Evolutionary conservation across 2,113 vertebrate species (phyloP), one percentile per base, ranked within the genome.

Genomic region (Ageneiosus marmoratus): DNA sequence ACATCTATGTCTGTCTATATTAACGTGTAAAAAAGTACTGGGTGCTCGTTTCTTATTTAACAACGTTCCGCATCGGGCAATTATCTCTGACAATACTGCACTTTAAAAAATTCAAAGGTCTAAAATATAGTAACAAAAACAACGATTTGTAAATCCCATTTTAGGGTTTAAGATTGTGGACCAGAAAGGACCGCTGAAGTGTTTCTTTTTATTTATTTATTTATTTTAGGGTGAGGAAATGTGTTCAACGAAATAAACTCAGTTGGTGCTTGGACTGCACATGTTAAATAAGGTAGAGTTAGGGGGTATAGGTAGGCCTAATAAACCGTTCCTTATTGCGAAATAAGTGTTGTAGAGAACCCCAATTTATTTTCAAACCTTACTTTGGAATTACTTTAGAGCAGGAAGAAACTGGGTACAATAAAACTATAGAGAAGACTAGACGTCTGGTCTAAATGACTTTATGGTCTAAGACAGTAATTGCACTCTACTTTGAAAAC

Each of bases 361-460:
- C 90, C 91, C 89, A 95, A 95, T 96, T 95, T 93, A 94, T 94
- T 92, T 94, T 95, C 87, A 90, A 91, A 92, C 90, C 89, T 94
- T 93, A 94, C 96, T 94, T 92, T 95, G 94, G 90, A 94, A 95
- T 95, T 93, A 92, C 95, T 97, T 97, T 96, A 97, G 95, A 96
- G 95, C 98, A 97, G 98, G 98, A 99, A 98, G 97, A 95, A 92
- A 87, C 89, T 79, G 84, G 94, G 94, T 95, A 94, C 95, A 96
- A 99, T 99, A 99, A 99, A 99, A 92, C 95, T 90, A 97, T 97
- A 95, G 91, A 95, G 94, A 93, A 92, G 96, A 93, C 96, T 94
- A 99, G 98, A 99, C 97, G 98, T 99, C 98, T 99, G 97, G 96
- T 94, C 94, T 96, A 96, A 98, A 99, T 99, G 94, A 96, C 91